A percentile compares a stretch with the other conserved stretches of the same genome.
Conservation (phyloP, 2,888 invertebrate species). For the Boloria euphrosyne region DNA sequence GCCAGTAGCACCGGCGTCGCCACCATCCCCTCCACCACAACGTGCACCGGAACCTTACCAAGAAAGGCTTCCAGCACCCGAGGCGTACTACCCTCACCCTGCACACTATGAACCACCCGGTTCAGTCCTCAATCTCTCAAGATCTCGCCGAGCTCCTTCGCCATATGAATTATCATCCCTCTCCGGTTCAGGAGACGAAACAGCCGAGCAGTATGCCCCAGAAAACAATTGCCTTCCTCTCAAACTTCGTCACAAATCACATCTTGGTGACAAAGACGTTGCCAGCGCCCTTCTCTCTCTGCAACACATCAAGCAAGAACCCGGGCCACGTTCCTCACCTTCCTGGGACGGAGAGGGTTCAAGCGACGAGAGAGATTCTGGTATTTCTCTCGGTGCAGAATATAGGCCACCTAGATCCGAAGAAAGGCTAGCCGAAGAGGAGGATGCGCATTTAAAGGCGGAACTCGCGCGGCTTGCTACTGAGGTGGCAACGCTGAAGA, state of each 20-base stretch:
- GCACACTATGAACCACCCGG: slow-evolving; percentile 83
- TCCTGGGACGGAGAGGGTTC: slow-evolving; percentile 95
- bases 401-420: slow-evolving; percentile 76
- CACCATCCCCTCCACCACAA: slow-evolving; percentile 79
- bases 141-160: slow-evolving; percentile 85
- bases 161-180: slow-evolving; percentile 92
- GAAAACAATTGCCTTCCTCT: slow-evolving; percentile 91
- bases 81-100: slow-evolving; percentile 77
- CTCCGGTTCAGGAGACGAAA: slow-evolving; percentile 83
- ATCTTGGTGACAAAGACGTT: slow-evolving; percentile 93
- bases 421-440: slow-evolving; percentile 78
- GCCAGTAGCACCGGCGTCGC: slow-evolving; percentile 74
- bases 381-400: slow-evolving; percentile 91
- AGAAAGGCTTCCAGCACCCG: slow-evolving; percentile 73
- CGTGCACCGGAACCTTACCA: slow-evolving; percentile 79
- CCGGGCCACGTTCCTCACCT: slow-evolving; percentile 89
- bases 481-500: slow-evolving; percentile 95
- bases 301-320: slow-evolving; percentile 94
- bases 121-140: slow-evolving; percentile 88
- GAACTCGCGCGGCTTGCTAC: slow-evolving; percentile 94
- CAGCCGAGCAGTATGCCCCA: slow-evolving; percentile 80
- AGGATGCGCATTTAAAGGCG: slow-evolving; percentile 89
- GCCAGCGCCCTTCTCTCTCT: slow-evolving; percentile 92
- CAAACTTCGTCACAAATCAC: slow-evolving; percentile 95
- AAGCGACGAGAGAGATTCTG: slow-evolving; percentile 94